Conservation (phyloP, 2,888 invertebrate genomes). For the Plagodis pulveraria region DNA sequence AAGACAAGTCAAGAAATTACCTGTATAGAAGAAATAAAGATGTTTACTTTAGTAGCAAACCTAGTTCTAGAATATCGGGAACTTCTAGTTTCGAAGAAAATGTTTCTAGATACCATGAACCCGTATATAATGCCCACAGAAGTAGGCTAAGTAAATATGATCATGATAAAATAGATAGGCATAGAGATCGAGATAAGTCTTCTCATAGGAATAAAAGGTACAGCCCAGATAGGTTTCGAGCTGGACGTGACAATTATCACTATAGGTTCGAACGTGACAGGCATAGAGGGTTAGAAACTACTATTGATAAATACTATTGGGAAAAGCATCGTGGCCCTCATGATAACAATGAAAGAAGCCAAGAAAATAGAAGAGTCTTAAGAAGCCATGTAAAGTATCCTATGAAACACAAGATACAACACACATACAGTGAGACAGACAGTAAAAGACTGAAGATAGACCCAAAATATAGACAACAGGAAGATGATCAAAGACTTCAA, state of each 20-base stretch:
- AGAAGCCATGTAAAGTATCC: conserved; percentile 42
- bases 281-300: conserved; percentile 52
- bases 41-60: conserved; percentile 32
- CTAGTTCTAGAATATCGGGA: conserved; percentile 43
- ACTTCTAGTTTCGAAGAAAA: conserved; percentile 43
- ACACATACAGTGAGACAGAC: conserved; percentile 55
- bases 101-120: conserved; percentile 41
- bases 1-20: conserved; percentile 37
- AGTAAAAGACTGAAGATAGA: conserved; percentile 56
- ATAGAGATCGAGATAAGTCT: conserved; percentile 47
- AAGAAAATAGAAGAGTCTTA: conserved; percentile 43
- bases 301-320: conserved; percentile 45
- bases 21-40: conserved; percentile 28
- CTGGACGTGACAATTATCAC: conserved; percentile 41
- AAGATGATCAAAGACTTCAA: conserved; percentile 37
- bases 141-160: conserved; percentile 43
- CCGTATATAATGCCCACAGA: conserved; percentile 36
- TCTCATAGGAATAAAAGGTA: conserved; percentile 45
- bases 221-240: conserved; percentile 34
- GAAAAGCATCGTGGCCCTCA: conserved; percentile 25
- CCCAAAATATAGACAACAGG: conserved; percentile 33
- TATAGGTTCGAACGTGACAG: conserved; percentile 47
- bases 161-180: conserved; percentile 45
- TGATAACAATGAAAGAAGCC: conserved; percentile 30
- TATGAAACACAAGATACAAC: conserved; percentile 51